Percentiles rank a stretch among this genome's conserved stretches.
These are phyloP conservation scores for Pachyseris speciosa DNA, from an alignment of 64 coral and sea anemone species.

Conservation along the genomic window DNA sequence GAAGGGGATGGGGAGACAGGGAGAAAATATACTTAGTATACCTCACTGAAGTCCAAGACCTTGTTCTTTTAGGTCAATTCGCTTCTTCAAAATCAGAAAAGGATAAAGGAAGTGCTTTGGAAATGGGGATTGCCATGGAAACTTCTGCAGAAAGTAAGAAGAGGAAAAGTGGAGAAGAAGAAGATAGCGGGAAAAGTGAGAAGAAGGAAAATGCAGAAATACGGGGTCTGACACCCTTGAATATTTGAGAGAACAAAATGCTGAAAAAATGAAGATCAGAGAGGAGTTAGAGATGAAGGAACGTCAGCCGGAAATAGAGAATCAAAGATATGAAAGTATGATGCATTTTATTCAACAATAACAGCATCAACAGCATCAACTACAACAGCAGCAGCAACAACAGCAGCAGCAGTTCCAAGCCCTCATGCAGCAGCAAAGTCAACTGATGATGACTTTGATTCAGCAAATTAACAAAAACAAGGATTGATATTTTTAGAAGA, in stretches of 20 bases:
- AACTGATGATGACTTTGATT: too few relatives aligned
- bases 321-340: neutral
- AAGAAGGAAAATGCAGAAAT: neutral
- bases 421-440: too few relatives aligned
- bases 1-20: too few relatives aligned
- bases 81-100: neutral
- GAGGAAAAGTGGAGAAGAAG: neutral
- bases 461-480: neutral
- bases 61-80: conserved; percentile 4
- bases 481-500: too few relatives aligned
- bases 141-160: neutral
- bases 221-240: neutral
- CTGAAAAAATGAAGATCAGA: neutral
- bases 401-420: neutral
- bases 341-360: conserved; percentile 14
- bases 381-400: neutral
- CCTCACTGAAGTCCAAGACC: too few relatives aligned
- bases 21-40: too few relatives aligned
- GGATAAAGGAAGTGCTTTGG: conserved; percentile 1
- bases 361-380: conserved; percentile 8
- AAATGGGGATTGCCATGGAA: conserved; percentile 56
- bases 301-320: neutral
- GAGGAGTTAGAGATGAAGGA: neutral
- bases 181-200: neutral
- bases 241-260: neutral